Evolutionary conservation across 2,888 invertebrate species (phyloP).

Genomic region (Tachina fera): DNA sequence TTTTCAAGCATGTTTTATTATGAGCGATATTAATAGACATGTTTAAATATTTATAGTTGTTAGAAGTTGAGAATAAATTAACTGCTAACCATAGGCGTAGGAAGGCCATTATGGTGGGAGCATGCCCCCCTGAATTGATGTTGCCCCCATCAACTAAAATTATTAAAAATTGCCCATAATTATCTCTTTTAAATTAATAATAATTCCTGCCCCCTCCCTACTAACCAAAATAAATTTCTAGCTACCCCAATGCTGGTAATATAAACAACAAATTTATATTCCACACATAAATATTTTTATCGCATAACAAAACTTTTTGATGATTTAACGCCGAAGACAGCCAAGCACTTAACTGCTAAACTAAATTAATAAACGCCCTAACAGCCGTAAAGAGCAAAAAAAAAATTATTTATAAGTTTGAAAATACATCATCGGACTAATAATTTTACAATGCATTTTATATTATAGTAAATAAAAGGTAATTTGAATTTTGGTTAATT

Average conservation of each 20-base stretch:
- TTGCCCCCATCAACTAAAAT: too few species aligned
- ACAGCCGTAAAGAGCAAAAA: background rate
- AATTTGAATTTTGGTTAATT: background rate
- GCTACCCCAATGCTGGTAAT: background rate
- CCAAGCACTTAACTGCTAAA: background rate
- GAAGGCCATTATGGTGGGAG: too few species aligned
- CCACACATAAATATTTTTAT: slow-evolving; percentile 3
- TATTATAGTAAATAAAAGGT: background rate
- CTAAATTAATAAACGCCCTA: slow-evolving; percentile 10
- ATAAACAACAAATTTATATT: slow-evolving; percentile 25
- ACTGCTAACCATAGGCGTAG: background rate
- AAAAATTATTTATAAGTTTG: background rate
- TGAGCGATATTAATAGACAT: slow-evolving; percentile 30
- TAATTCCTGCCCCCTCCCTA: too few species aligned
- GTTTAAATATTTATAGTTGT: slow-evolving; percentile 23
- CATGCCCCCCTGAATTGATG: too few species aligned
- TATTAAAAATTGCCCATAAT: too few species aligned
- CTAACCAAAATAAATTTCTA: too few species aligned
- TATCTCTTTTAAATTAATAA: too few species aligned
- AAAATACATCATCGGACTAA: background rate
- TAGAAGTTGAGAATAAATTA: slow-evolving; percentile 39
- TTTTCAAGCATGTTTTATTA: background rate
- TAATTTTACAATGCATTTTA: background rate
- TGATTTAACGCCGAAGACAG: slow-evolving; percentile 3
- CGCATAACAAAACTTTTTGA: slow-evolving; percentile 5